These are phyloP conservation scores for Chaenodraco wilsoni DNA, from an alignment of 2,797 vertebrate species.

Conservation along the genomic window DNA sequence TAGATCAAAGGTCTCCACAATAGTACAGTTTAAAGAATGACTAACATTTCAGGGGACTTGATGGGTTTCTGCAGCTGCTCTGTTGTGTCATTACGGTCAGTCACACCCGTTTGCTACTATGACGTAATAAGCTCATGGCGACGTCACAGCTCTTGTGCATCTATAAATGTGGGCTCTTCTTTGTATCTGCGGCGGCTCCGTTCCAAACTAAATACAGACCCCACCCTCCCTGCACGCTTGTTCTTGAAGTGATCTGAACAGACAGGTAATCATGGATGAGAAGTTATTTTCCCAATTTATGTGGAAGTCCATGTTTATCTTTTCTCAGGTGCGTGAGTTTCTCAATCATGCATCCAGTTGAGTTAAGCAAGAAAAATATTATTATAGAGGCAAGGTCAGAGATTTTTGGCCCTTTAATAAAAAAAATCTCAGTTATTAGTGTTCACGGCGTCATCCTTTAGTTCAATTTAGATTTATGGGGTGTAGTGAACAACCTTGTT, in stretches of 20 bases:
- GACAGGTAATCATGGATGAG: slow-evolving; percentile 38
- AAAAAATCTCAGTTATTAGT: slow-evolving; percentile 9
- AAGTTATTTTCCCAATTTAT: slow-evolving; percentile 55
- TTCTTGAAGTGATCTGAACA: slow-evolving; percentile 16
- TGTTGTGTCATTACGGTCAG: slow-evolving; percentile 47
- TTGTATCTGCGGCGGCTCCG: slow-evolving; percentile 51
- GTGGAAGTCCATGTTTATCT: slow-evolving; percentile 60
- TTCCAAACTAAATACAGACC: slow-evolving; percentile 65
- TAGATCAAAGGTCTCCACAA: slow-evolving; percentile 38
- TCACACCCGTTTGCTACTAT: slow-evolving; percentile 35
- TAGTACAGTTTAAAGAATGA: slow-evolving; percentile 39
- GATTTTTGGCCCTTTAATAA: slow-evolving; percentile 2
- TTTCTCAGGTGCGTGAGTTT: slow-evolving; percentile 40
- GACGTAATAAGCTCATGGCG: slow-evolving; percentile 35
- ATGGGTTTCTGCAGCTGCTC: slow-evolving; percentile 54
- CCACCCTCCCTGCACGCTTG: neutral
- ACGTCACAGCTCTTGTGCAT: slow-evolving; percentile 49
- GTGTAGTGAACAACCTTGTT: slow-evolving; percentile 28
- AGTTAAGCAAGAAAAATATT: slow-evolving; percentile 23
- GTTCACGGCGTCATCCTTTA: slow-evolving; percentile 17
- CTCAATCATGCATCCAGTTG: slow-evolving; percentile 16
- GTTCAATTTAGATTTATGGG: slow-evolving; percentile 30
- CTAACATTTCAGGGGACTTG: slow-evolving; percentile 56
- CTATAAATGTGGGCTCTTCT: slow-evolving; percentile 37
- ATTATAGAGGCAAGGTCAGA: slow-evolving; percentile 25